Evolutionary conservation across 2,888 invertebrate species (phyloP), one percentile per base, ranked within the genome.

Genomic region (Metacarcinus magister): DNA sequence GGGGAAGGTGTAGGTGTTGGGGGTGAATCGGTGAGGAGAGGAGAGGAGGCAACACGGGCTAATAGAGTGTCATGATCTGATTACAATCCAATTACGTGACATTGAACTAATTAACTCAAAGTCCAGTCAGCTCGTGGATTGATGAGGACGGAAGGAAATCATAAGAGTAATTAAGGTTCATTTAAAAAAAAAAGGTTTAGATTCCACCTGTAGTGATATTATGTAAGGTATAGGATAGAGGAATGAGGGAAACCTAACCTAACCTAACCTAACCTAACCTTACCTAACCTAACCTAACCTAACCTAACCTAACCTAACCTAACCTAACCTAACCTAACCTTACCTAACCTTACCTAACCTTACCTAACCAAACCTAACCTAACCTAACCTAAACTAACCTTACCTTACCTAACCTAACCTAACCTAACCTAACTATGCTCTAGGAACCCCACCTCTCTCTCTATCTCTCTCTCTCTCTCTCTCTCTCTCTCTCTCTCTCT

Each of bases 11-110:
- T 13, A 54, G 54, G 54, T 7, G 54, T 13, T 8, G n/a, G 23
- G 23, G 67, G 67, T 67, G 67, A 82, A 82, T 82, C 32, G 28
- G 82, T 32, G 82, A 82, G 82, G 82, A 82, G 82, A n/a, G n/a
- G n/a, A n/a, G n/a, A n/a, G n/a, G 82, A 28, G 32, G 82, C 82
- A 32, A 82, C 82, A 32, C 32, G 32, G 32, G 8, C 82, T 82
- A 82, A 82, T 82, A 32, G 82, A 82, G 82, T 82, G 82, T 28
- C 82, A 10, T 82, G 82, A 82, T 82, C 28, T 82, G 32, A 82
- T 82, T 82, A 82, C 82, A 28, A 7, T 0, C 7, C 82, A 82
- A 82, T 82, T 82, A 82, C 82, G 28, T 82, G 82, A n/a, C 82
- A 28, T 5, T 32, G 82, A 82, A 82, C 82, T 82, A 82, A 82